These are phyloP conservation scores for Megalops atlanticus DNA, from an alignment of 2,113 vertebrate genomes.

Conservation along the genomic window DNA sequence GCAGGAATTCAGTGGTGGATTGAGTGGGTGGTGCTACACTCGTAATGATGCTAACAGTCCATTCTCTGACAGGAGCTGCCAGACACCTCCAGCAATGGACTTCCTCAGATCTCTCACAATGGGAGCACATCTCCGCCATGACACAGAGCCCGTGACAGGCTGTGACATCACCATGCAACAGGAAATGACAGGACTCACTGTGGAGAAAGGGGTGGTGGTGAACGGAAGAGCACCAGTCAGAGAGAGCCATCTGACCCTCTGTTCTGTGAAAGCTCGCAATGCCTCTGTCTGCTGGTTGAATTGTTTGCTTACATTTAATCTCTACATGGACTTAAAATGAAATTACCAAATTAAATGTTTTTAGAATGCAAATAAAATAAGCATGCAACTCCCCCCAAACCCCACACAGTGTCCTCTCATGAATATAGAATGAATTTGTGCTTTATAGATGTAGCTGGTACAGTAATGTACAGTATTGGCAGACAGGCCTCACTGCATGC, in stretches of 20 bases:
- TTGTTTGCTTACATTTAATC: too few relatives aligned
- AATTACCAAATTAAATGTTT: neutral
- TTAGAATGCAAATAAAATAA: conserved; percentile 51
- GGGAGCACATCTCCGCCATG: conserved; percentile 71
- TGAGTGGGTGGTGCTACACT: too few relatives aligned
- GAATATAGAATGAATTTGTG: too few relatives aligned
- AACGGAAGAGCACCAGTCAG: neutral
- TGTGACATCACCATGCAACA: neutral
- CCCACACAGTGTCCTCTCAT: too few relatives aligned
- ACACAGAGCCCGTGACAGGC: conserved; percentile 18
- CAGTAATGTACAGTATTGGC: too few relatives aligned
- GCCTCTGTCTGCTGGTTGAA: too few relatives aligned
- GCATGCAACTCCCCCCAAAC: conserved; percentile 59
- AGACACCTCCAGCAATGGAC: conserved; percentile 90
- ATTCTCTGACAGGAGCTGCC: conserved; percentile 82
- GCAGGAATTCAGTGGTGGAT: too few relatives aligned
- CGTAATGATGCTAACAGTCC: too few relatives aligned
- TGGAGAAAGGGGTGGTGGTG: neutral
- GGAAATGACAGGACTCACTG: neutral
- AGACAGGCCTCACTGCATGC: too few relatives aligned
- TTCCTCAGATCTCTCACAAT: conserved; percentile 88
- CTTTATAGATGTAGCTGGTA: too few relatives aligned
- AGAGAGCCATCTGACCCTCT: neutral
- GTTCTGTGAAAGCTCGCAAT: neutral
- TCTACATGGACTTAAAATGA: conserved; percentile 3